A percentile compares a stretch with the other conserved stretches of the same genome.
phyloP scores from a whole-genome alignment of 2,888 invertebrate species.

The Amphipyra berbera region DNA sequence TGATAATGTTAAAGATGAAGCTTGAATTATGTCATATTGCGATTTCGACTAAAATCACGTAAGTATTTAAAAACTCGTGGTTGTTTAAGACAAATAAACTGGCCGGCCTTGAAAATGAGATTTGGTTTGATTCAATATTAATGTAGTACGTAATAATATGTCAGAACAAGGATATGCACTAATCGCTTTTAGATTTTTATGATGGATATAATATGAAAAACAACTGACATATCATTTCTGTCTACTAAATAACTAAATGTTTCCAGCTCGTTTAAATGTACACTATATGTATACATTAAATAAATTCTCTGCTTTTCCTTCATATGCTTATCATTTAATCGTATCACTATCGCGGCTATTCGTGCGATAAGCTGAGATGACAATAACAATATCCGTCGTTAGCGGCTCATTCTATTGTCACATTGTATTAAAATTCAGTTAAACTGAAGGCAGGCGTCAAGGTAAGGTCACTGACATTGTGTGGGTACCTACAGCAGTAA shows the following conservation, averaged over 20 bases:
- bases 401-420: slow-evolving; percentile 24
- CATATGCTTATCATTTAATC: slow-evolving; percentile 13
- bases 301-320: slow-evolving; percentile 7
- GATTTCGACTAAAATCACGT: not conserved
- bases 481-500: slow-evolving; percentile 1
- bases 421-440: slow-evolving; percentile 36
- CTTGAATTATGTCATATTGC: not conserved
- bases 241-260: not conserved
- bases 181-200: not conserved
- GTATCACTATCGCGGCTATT: not conserved
- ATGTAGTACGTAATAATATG: not conserved
- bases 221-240: too few species aligned
- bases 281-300: not conserved
- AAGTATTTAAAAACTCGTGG: too few species aligned
- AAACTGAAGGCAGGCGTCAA: slow-evolving; percentile 38
- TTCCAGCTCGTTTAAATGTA: not conserved
- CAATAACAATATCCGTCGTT: slow-evolving; percentile 13
- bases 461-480: slow-evolving; percentile 29
- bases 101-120: not conserved
- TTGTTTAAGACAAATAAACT: too few species aligned
- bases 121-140: not conserved
- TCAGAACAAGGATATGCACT: not conserved
- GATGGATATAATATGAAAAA: not conserved
- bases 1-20: slow-evolving; percentile 1
- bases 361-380: slow-evolving; percentile 9